A percentile compares a stretch with the other conserved stretches of the same genome.
phyloP scores from a whole-genome alignment of 2,888 invertebrate genomes.

The Isoperla grammatica region DNA sequence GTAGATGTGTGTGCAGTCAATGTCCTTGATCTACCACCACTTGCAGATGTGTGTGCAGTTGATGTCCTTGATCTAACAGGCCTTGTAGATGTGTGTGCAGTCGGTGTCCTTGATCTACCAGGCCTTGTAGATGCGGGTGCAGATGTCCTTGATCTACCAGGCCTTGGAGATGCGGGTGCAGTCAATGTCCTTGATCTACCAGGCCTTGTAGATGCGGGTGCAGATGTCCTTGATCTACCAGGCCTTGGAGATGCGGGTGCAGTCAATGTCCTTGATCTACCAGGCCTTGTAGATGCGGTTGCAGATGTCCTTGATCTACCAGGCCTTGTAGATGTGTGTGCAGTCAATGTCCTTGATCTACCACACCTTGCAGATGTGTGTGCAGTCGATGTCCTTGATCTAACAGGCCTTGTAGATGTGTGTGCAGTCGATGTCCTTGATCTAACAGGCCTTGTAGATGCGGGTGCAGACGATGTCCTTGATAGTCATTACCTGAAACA shows the following conservation, averaged over 20 bases:
- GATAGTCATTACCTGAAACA: conserved; percentile 61
- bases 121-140: conserved; percentile 60
- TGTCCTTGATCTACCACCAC: conserved; percentile 50
- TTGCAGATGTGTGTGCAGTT: conserved; percentile 66
- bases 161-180: conserved; percentile 62
- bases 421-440: too few species aligned
- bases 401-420: conserved; percentile 1
- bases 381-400: conserved; percentile 67
- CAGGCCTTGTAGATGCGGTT: conserved; percentile 56
- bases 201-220: conserved; percentile 57
- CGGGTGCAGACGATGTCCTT: conserved; percentile 68
- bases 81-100: conserved; percentile 62
- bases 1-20: conserved; percentile 69
- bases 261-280: conserved; percentile 59
- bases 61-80: conserved; percentile 53
- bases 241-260: conserved; percentile 60
- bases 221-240: conserved; percentile 58
- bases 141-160: conserved; percentile 56
- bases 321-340: conserved; percentile 57
- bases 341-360: conserved; percentile 62
- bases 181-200: conserved; percentile 57
- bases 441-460: conserved; percentile 47
- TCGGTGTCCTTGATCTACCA: conserved; percentile 57
- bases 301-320: conserved; percentile 59
- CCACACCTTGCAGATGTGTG: conserved; percentile 54